Evolutionary conservation across 2,888 invertebrate genomes (phyloP), one percentile per base, ranked within the genome.

Genomic region (Pristionchus fissidentatus): DNA sequence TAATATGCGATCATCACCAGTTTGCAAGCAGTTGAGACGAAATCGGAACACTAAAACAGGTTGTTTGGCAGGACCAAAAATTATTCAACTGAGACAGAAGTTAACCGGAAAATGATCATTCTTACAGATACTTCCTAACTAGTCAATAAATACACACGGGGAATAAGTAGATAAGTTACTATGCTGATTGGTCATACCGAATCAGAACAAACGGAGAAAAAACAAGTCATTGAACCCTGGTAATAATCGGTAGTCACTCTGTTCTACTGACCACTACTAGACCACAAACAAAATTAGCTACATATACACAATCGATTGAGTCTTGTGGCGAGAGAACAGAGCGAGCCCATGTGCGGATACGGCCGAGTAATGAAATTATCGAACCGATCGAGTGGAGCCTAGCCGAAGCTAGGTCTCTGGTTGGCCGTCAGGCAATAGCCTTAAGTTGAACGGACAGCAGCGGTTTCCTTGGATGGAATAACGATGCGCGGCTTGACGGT

Each of bases 401-500:
- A 19, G 49, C 10, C 10, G 19, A 19, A 19, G 49, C 10, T 49
- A 49, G 19, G 19, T 49, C 49, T 15, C 10, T 19, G 19, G 19
- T 49, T 49, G 49, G 49, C 49, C 10, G 19, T 10, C 19, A 19
- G 19, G 49, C 49, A 49, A 49, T 10, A 49, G 19, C 38, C 26
- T 43, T 73, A 73, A 19, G 26, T 49, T 10, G 46, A 15, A 19
- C 66, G 41, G n/a, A 66, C 82, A 32, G 38, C 79, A 2, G 66
- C 38, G 8, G 41, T 73, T 26, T 86, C 87, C 85, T 90, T 90
- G 5, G 85, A 78, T 46, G 90, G 91, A 70, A 91, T 87, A 22
- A 89, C 85, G 52, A 91, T 88, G 22, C 88, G 85, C 19, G 92
- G 91, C 84, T 92, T 91, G 38, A 92, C 92, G 73, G 87, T 87